Percentiles rank a stretch among this genome's conserved stretches.
These are phyloP conservation scores for Anthophora plumipes DNA, from an alignment of 2,888 invertebrate species.

Conservation along the genomic window DNA sequence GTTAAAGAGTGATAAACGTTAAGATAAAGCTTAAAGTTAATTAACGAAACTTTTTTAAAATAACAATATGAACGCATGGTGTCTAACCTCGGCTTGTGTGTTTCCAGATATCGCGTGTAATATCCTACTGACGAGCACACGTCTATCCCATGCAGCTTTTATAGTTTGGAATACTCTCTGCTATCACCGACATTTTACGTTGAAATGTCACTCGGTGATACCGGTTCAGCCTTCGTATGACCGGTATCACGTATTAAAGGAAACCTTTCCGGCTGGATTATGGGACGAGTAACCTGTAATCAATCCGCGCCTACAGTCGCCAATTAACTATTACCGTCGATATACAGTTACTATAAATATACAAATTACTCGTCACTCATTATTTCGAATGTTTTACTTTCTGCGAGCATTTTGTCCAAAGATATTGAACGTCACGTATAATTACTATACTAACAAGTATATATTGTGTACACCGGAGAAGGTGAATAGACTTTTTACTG, in stretches of 20 bases:
- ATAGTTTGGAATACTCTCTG: conserved; percentile 68
- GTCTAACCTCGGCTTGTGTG: conserved; percentile 32
- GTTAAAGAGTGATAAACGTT: not conserved
- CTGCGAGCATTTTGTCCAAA: not conserved
- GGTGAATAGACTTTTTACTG: too few relatives aligned
- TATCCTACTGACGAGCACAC: conserved; percentile 66
- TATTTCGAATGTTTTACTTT: not conserved
- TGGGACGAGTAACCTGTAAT: conserved; percentile 48
- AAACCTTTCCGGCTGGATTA: conserved; percentile 48
- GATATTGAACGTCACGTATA: not conserved
- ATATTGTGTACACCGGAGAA: too few relatives aligned
- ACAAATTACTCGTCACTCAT: conserved; percentile 13
- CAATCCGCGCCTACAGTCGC: conserved; percentile 43
- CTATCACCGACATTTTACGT: conserved; percentile 67
- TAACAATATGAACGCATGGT: not conserved
- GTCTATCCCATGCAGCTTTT: conserved; percentile 68
- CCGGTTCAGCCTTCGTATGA: conserved; percentile 70
- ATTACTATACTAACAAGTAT: not conserved
- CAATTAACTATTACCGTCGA: conserved; percentile 37
- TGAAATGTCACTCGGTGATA: conserved; percentile 77
- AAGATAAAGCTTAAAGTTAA: not conserved
- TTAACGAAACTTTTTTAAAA: not conserved
- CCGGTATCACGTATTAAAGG: conserved; percentile 45
- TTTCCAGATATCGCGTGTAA: conserved; percentile 55
- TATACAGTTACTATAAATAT: conserved; percentile 33